A percentile compares a stretch with the other conserved stretches of the same genome.
phyloP scores from a whole-genome alignment of 2,113 vertebrate species.

The Rostratula benghalensis region DNA sequence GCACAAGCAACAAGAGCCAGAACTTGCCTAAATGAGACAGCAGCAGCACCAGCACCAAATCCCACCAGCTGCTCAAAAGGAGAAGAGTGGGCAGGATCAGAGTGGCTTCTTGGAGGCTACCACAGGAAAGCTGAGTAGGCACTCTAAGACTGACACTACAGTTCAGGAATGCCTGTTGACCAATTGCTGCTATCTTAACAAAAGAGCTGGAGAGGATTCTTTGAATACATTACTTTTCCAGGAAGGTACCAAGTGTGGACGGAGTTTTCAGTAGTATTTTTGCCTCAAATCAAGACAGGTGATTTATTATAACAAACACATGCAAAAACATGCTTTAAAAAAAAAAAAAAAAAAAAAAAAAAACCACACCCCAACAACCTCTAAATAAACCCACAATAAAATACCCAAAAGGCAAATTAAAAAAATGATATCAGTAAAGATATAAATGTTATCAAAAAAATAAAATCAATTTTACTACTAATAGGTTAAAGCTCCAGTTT shows the following conservation, averaged over 20 bases:
- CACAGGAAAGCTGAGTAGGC: not conserved
- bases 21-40: not conserved
- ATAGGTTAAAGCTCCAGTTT: not conserved
- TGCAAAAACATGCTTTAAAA: not conserved
- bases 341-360: not conserved
- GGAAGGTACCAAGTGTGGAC: fast-evolving
- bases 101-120: not conserved
- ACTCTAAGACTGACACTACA: not conserved
- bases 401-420: not conserved
- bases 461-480: not conserved
- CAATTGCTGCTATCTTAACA: not conserved
- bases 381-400: not conserved
- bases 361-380: not conserved
- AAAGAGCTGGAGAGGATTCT: not conserved
- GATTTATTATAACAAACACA: not conserved
- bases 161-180: not conserved
- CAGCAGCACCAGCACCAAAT: not conserved
- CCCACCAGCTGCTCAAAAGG: not conserved
- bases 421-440: not conserved
- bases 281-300: not conserved
- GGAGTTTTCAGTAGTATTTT: not conserved
- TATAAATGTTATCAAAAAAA: not conserved
- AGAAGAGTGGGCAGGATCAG: not conserved
- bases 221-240: not conserved
- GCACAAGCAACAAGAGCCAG: not conserved